Evolutionary conservation across 2,888 invertebrate genomes (phyloP).

Genomic region (Patella ulyssiponensis): DNA sequence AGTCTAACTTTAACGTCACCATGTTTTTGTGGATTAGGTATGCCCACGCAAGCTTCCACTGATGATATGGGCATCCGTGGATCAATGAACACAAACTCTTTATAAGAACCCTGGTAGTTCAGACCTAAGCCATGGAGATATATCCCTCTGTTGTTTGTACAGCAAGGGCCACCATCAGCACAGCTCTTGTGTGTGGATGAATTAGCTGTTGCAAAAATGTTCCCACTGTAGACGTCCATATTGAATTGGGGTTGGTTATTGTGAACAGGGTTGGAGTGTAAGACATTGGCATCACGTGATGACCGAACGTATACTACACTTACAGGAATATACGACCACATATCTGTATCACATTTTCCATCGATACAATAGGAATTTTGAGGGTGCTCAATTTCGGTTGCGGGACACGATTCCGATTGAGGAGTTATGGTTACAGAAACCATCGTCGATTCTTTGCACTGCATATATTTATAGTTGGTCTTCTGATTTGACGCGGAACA

Average conservation of each 20-base stretch:
- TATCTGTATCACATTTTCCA: neutral
- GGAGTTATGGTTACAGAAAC: neutral
- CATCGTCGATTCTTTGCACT: neutral
- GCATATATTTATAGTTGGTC: neutral
- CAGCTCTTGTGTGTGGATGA: neutral
- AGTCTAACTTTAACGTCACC: constrained; percentile 6
- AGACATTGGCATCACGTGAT: neutral
- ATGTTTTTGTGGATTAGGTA: constrained; percentile 1
- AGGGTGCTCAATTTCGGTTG: neutral
- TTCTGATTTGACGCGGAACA: neutral
- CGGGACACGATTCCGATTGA: neutral
- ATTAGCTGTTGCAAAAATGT: neutral
- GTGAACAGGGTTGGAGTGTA: neutral
- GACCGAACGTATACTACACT: neutral
- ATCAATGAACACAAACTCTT: neutral
- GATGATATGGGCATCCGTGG: neutral
- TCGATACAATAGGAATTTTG: constrained; percentile 4
- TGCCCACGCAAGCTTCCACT: neutral
- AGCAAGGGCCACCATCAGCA: neutral
- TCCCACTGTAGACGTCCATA: constrained; percentile 4
- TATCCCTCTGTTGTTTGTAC: neutral
- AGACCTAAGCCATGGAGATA: neutral
- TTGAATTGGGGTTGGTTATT: neutral
- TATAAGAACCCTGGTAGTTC: neutral
- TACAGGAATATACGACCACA: neutral